Evolutionary conservation across 2,888 invertebrate genomes (phyloP), one percentile per base, ranked within the genome.

Genomic region (Magallana nippona): DNA sequence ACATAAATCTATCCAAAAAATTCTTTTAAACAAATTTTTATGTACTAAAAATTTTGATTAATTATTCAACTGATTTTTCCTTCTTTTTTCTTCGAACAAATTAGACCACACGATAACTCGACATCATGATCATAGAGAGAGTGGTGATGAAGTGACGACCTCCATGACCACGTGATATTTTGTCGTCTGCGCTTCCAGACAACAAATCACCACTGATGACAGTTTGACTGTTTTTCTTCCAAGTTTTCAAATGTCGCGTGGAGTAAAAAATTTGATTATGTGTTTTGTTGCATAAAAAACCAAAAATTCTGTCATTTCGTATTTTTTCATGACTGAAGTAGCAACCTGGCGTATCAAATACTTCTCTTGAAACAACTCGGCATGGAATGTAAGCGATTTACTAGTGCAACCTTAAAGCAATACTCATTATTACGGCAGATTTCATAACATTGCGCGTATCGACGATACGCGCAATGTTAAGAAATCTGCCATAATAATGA

Each of bases 101-200:
- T 27, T 63, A 63, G 63, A 63, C 63, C 63, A 63, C 63, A 63
- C 22, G 63, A 63, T 27, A 22, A 63, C 63, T 63, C 63, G 27
- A 63, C 63, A 63, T 15, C 10, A 15, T 63, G 63, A 63, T 63
- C 63, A 27, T 13, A 63, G 63, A 44, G 8, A 22, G 10, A 27
- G 63, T 11, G 22, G 27, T 22, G 27, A 10, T 63, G 63, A 63
- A 63, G 63, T 27, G 63, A 22, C 13, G 63, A 63, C 63, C 63
- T 63, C 27, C 22, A 27, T 63, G 63, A 27, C 63, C 63, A 63
- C 63, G 63, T 32, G 63, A 22, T 22, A 1, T 63, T 15, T 13
- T 27, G 63, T 32, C 27, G 63, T 63, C 63, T 63, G 27, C 63
- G 11, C 19, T 63, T 27, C 63, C 22, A 63, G 63, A 63, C 63